A percentile compares a stretch with the other conserved stretches of the same genome.
phyloP scores from a whole-genome alignment of 2,888 invertebrate genomes.

The Chymomyza fuscimana region DNA sequence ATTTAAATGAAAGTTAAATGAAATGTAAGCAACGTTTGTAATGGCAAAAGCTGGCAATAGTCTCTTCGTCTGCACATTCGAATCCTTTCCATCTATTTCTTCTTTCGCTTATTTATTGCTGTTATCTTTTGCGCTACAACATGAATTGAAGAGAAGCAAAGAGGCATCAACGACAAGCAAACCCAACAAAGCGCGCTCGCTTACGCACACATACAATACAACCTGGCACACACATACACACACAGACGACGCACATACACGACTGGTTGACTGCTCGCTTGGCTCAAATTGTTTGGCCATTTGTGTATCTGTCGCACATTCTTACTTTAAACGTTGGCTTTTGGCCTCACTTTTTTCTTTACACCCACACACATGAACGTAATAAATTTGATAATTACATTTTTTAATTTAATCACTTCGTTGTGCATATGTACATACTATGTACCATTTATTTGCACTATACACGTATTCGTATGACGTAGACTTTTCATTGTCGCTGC shows the following conservation, averaged over 20 bases:
- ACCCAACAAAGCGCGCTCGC: constrained; percentile 27
- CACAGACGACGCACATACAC: constrained; percentile 16
- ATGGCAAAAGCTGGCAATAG: not conserved
- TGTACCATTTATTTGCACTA: too few species aligned
- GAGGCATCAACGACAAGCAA: constrained; percentile 42
- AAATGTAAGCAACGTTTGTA: too few species aligned
- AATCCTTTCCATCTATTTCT: not conserved
- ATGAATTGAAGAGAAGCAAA: not conserved
- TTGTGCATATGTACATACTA: too few species aligned
- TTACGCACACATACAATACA: constrained; percentile 22
- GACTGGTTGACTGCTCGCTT: constrained; percentile 48
- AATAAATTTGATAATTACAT: too few species aligned
- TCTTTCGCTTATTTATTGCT: constrained; percentile 25
- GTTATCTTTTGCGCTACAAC: constrained; percentile 24
- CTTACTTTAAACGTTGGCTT: constrained; percentile 27
- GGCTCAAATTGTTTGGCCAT: constrained; percentile 11
- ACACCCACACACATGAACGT: not conserved
- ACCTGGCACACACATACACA: constrained; percentile 23
- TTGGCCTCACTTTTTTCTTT: constrained; percentile 23
- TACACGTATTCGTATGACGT: too few species aligned
- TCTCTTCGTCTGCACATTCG: not conserved
- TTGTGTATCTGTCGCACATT: constrained; percentile 63
- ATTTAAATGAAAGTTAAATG: too few species aligned
- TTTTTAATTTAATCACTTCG: too few species aligned
- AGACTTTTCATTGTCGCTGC: too few species aligned